phyloP scores from a whole-genome alignment of 2,797 vertebrate species.

The Gallinago nigripennis region DNA sequence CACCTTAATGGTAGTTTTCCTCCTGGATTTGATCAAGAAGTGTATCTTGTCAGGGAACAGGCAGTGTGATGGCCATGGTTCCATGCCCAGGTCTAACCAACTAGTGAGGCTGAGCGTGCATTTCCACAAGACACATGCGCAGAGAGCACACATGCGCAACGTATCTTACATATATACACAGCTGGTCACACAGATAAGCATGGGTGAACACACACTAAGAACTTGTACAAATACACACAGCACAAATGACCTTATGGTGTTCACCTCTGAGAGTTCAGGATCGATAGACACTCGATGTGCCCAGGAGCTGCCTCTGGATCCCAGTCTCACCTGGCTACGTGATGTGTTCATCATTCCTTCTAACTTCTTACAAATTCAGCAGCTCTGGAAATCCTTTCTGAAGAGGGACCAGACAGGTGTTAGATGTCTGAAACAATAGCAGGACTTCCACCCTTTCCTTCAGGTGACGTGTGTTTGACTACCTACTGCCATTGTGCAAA shows the following conservation, averaged over 20 bases:
- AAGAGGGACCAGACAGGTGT: not conserved
- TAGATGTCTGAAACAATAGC: not conserved
- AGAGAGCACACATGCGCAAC: not conserved
- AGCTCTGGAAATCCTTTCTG: not conserved
- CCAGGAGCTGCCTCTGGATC: not conserved
- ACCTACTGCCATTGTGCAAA: not conserved
- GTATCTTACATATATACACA: not conserved
- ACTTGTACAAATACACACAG: fast-evolving
- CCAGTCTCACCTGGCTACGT: not conserved
- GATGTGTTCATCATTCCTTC: not conserved
- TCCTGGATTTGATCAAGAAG: not conserved
- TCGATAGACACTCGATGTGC: not conserved
- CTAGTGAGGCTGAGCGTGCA: not conserved
- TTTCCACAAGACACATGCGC: not conserved
- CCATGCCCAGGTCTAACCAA: not conserved
- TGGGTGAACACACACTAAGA: not conserved
- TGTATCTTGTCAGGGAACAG: not conserved
- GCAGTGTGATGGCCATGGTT: not conserved
- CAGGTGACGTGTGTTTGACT: not conserved
- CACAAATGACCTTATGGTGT: not conserved
- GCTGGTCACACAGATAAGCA: not conserved
- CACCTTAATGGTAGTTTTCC: not conserved
- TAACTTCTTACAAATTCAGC: not conserved
- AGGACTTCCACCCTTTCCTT: not conserved
- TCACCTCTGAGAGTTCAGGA: not conserved